Base-by-base conservation (phyloP, 2,888 invertebrate species). In the Erebia ligea region DNA sequence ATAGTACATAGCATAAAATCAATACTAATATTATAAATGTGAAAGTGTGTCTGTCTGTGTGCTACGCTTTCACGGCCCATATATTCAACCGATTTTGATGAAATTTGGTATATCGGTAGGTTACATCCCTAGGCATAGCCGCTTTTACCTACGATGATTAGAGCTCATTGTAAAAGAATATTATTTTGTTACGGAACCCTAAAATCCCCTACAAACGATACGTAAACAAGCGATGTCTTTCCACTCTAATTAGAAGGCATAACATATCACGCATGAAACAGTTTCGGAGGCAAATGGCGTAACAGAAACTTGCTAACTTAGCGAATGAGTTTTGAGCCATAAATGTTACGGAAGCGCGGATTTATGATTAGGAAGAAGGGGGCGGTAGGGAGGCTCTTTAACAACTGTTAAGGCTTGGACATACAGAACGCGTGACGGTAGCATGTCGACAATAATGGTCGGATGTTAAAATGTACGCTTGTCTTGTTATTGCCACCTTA, bases 301-400 rank as follows among this genome's bases (percentile, higher is more conserved):
- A 72, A 73, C 72, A 72, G 70, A 63, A 71, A 57, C 67, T 76
- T 73, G 67, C 45, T 62, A 74, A 75, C 72, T 73, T 73, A 65
- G 68, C 67, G 67, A 73, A 75, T 75, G 75, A 76, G 70, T 69
- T 72, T 74, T 59, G 70, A 74, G 72, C 72, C 72, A 68, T 74
- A 72, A 74, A 70, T 67, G 72, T 70, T 67, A 59, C 62, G 48
- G 70, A 70, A 72, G 66, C 72, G 65, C 56, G 70, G 70, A 74
- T 74, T 74, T 74, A 74, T 72, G 74, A 74, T 72, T 45, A 73
- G 67, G 67, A 58, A 21, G 65, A 21, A 70, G 63, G 70, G 68
- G 65, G 17, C 59, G 69, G 67, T 54, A 19, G 25, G 15, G 40
- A 50, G 19, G 3, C 62, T 45, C 19, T 57, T 45, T 25, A 56